phyloP scores from a whole-genome alignment of 1,140 invertebrate species.

The Macrostomum lignano region DNA sequence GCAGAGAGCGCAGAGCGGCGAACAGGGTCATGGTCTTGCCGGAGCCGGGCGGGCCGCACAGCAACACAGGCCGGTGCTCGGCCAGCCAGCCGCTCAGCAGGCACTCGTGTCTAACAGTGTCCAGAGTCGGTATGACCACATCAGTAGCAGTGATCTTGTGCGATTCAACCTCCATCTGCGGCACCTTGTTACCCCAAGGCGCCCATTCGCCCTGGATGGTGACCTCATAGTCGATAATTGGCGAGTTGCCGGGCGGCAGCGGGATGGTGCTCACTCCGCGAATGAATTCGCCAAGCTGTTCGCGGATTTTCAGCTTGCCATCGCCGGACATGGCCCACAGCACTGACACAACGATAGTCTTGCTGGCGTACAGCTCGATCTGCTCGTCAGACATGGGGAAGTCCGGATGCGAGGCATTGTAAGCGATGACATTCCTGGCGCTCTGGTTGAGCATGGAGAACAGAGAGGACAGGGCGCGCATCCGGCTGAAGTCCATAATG shows the following conservation, averaged over 20 bases:
- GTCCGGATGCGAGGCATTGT: slow-evolving; percentile 68
- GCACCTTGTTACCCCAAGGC: slow-evolving; percentile 83
- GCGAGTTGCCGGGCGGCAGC: slow-evolving; percentile 46
- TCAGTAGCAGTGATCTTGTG: slow-evolving; percentile 94
- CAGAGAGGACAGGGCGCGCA: slow-evolving; percentile 65
- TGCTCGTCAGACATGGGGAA: slow-evolving; percentile 63
- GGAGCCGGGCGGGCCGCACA: slow-evolving; percentile 92
- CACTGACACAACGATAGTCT: slow-evolving; percentile 61
- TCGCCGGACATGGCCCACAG: slow-evolving; percentile 95
- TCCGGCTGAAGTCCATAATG: slow-evolving; percentile 90
- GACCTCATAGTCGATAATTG: slow-evolving; percentile 81
- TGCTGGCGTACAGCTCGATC: slow-evolving; percentile 63
- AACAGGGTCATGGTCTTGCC: slow-evolving; percentile 99
- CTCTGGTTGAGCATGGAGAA: slow-evolving; percentile 93
- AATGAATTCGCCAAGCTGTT: slow-evolving; percentile 78
- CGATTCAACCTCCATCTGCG: slow-evolving; percentile 93
- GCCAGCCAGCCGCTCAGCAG: slow-evolving; percentile 89
- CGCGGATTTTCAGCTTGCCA: slow-evolving; percentile 66
- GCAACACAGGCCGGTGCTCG: slow-evolving; percentile 89
- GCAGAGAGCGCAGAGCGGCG: slow-evolving; percentile 69
- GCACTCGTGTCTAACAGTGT: slow-evolving; percentile 87
- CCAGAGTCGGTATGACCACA: slow-evolving; percentile 86
- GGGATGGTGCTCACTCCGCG: slow-evolving; percentile 70
- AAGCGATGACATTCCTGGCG: slow-evolving; percentile 52
- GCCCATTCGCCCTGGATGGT: slow-evolving; percentile 59